Percentiles rank a stretch among this genome's conserved stretches.
Evolutionary conservation across 2,888 invertebrate species (phyloP).

Genomic region (Agriopis aurantiaria): DNA sequence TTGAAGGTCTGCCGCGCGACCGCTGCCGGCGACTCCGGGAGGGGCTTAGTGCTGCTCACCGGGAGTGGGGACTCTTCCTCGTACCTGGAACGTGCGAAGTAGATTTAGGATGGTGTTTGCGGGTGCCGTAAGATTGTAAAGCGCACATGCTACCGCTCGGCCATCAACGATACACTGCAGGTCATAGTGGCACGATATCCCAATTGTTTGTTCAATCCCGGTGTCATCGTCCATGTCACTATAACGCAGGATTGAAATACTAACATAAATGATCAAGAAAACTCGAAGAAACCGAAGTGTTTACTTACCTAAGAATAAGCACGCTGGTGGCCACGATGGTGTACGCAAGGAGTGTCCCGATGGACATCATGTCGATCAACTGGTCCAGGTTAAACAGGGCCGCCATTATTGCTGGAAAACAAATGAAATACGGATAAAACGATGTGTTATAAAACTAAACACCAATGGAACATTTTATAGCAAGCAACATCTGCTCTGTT

Average conservation of each 20-base stretch:
- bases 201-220: no score
- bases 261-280: no score
- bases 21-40: conserved; percentile 62
- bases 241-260: no score
- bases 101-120: no score
- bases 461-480: no score
- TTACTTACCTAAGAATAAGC: conserved; percentile 91
- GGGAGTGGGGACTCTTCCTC: conserved; percentile 67
- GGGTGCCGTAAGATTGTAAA: no score
- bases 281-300: no score
- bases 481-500: no score
- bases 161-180: no score
- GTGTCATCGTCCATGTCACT: no score
- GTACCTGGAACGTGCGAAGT: conserved; percentile 66
- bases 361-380: conserved; percentile 98
- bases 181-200: no score
- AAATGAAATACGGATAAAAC: conserved; percentile 3
- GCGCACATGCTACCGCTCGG: no score
- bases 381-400: conserved; percentile 95
- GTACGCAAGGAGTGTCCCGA: conserved; percentile 95
- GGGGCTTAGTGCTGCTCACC: conserved; percentile 63
- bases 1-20: conserved; percentile 89
- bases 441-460: background rate
- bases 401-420: conserved; percentile 91
- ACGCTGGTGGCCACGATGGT: conserved; percentile 97